phyloP scores from a whole-genome alignment of 1,140 invertebrate genomes.

The Littorina saxatilis region DNA sequence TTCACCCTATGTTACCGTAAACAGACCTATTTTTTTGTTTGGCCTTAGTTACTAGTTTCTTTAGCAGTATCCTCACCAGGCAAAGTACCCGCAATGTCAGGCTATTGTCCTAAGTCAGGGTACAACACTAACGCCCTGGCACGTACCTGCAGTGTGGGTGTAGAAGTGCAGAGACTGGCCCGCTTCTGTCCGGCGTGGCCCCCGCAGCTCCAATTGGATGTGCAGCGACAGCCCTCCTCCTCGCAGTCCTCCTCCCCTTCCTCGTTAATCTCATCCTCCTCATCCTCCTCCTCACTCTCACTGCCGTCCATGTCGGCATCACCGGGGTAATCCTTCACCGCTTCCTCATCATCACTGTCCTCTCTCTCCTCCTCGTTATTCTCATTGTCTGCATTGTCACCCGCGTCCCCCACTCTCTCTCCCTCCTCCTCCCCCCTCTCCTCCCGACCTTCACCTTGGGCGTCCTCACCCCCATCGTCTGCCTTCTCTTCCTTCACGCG shows the following conservation, averaged over 20 bases:
- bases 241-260: slow-evolving; percentile 26
- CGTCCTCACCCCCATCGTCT: background rate
- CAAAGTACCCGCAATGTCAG: no score
- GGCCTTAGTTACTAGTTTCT: no score
- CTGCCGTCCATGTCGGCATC: background rate
- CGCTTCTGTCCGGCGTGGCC: slow-evolving; percentile 22
- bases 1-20: no score
- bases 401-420: background rate
- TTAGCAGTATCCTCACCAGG: no score
- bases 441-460: background rate
- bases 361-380: slow-evolving; percentile 22
- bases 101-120: no score
- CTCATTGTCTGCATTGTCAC: background rate
- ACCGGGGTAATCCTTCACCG: background rate
- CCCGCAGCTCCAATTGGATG: slow-evolving; percentile 32
- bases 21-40: no score
- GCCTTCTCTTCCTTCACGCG: background rate
- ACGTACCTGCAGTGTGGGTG: slow-evolving; percentile 11
- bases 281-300: slow-evolving; percentile 27
- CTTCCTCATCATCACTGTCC: slow-evolving; percentile 19
- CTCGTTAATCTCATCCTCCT: background rate
- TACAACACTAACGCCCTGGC: no score
- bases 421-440: background rate
- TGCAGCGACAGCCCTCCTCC: slow-evolving; percentile 3
- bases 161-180: background rate